These are phyloP conservation scores for Knipowitschia caucasica DNA, from an alignment of 2,797 vertebrate genomes.

Conservation along the genomic window DNA sequence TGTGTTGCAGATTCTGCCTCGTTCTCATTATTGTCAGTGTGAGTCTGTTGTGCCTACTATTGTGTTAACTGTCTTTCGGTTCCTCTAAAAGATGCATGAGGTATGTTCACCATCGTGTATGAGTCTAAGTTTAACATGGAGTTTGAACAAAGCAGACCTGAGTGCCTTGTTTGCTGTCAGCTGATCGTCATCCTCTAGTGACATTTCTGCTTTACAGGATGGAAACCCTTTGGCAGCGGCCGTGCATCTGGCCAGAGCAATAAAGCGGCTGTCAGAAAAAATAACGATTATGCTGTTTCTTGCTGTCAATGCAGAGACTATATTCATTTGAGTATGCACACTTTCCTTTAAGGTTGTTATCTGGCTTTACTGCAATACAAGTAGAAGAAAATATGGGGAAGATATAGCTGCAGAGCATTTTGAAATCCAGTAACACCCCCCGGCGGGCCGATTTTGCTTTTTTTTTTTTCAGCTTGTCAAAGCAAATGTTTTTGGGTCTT, in stretches of 20 bases:
- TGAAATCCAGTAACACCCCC: too few relatives aligned
- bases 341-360: slow-evolving; percentile 1
- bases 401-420: too few relatives aligned
- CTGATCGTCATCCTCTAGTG: slow-evolving; percentile 1
- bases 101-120: not conserved
- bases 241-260: slow-evolving; percentile 3
- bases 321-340: not conserved
- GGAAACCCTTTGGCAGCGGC: slow-evolving; percentile 2
- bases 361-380: not conserved
- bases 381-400: too few relatives aligned
- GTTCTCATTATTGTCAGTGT: not conserved
- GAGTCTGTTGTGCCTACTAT: not conserved
- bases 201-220: slow-evolving; percentile 6
- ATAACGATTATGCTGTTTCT: not conserved
- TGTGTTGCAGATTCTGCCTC: too few relatives aligned
- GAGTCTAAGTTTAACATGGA: not conserved
- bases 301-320: not conserved
- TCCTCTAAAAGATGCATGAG: not conserved
- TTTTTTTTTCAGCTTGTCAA: too few relatives aligned
- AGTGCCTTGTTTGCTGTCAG: slow-evolving; percentile 3
- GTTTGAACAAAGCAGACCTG: not conserved
- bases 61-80: too few relatives aligned
- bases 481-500: too few relatives aligned
- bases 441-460: too few relatives aligned
- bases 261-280: slow-evolving; percentile 2